Base-by-base conservation (phyloP, 2,113 vertebrate species). In the Oreocharis arfaki region DNA sequence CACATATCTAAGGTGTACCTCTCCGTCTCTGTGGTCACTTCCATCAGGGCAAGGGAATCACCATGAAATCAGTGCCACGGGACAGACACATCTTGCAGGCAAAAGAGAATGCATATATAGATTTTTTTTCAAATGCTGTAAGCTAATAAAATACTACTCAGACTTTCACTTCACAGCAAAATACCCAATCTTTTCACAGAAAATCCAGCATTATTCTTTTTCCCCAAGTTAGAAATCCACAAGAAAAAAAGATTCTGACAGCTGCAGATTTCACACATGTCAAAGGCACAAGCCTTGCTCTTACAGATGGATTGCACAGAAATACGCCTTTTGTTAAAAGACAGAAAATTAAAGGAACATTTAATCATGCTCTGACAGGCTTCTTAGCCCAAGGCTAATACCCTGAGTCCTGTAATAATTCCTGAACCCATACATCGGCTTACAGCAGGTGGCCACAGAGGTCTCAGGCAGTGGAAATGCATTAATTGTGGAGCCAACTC, bases 181-280 rank as follows among this genome's bases (percentile, higher is more conserved):
- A 76, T 37, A 68, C 3, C 10, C 67, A 60, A 49, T 28, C 17
- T 60, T 83, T 79, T 60, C 46, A 77, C 10, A n/a, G 17, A 75
- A 84, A 74, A 87, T 37, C 8, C 16, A n/a, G 14, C 30, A 50
- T 52, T 71, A n/a, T 19, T 71, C 16, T 52, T 86, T 75, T 77
- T 50, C 55, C 13, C 16, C 33, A 41, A 39, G 11, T 0, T 68
- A 41, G 10, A 53, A 53, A 28, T 85, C 41, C n/a, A 65, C 46
- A 56, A 61, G 70, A 82, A 95, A 83, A 61, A 81, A 76, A 65
- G 52, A 86, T 86, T 88, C 84, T 86, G 63, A 74, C 79, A 90
- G 92, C 53, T 93, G 82, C 68, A 65, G 57, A 68, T 90, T 94
- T 91, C 70, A 61, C 65, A 61, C 2, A 0, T 91, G 55, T 80